These are phyloP conservation scores for Idaea dimidiata DNA, from an alignment of 2,888 invertebrate genomes.

Conservation along the genomic window DNA sequence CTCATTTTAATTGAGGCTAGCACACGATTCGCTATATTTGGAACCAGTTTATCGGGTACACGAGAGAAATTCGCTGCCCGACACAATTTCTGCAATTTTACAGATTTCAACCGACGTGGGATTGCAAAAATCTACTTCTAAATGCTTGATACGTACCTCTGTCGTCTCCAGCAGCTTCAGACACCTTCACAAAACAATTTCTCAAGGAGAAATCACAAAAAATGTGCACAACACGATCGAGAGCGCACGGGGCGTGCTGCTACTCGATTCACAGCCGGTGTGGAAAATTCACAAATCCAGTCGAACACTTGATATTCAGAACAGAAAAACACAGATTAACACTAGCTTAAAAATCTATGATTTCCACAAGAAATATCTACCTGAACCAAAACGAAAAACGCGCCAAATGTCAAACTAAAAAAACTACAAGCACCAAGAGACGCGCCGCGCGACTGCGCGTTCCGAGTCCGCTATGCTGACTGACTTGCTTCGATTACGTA, in stretches of 20 bases:
- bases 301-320: conserved; percentile 64
- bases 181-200: conserved; percentile 58
- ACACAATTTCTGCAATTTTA: conserved; percentile 34
- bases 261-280: conserved; percentile 74
- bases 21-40: conserved; percentile 65
- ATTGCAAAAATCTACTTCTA: conserved; percentile 19
- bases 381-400: conserved; percentile 74
- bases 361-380: conserved; percentile 68
- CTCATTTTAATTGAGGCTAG: conserved; percentile 35
- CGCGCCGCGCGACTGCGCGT: conserved; percentile 74
- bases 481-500: conserved; percentile 39
- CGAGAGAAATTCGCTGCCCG: conserved; percentile 54
- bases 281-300: conserved; percentile 72
- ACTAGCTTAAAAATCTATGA: conserved; percentile 77
- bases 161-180: conserved; percentile 50
- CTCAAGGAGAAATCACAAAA: conserved; percentile 70
- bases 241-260: conserved; percentile 68
- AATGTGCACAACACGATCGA: conserved; percentile 67
- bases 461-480: conserved; percentile 77
- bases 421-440: conserved; percentile 76
- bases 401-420: conserved; percentile 80
- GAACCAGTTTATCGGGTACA: conserved; percentile 56
- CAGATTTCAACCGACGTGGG: neutral
- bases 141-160: conserved; percentile 53
- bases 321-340: conserved; percentile 78